Evolutionary conservation across 2,888 invertebrate genomes (phyloP).

Genomic region (Onthophagus sagittarius): DNA sequence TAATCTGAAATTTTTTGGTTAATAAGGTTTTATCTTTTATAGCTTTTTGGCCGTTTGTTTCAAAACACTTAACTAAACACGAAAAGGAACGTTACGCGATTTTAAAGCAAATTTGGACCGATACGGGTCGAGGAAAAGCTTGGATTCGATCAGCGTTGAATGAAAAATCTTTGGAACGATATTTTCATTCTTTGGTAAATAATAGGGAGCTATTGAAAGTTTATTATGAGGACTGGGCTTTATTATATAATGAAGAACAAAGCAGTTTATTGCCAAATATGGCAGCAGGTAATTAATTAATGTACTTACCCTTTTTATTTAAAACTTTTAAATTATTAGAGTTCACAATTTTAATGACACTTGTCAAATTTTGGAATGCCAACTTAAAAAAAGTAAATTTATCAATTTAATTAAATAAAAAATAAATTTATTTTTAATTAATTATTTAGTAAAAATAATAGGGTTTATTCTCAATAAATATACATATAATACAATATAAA

Average conservation of each 20-base stretch:
- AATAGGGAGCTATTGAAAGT: conserved; percentile 60
- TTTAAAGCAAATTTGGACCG: conserved; percentile 64
- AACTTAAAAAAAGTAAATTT: neutral
- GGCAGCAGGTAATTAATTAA: conserved; percentile 68
- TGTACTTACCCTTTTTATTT: too few species aligned
- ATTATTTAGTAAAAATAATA: too few species aligned
- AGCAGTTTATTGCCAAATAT: conserved; percentile 76
- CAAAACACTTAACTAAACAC: conserved; percentile 78
- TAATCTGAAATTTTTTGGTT: conserved; percentile 19
- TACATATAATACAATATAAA: too few species aligned
- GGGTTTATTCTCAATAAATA: too few species aligned
- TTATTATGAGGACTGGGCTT: conserved; percentile 83
- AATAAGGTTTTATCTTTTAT: conserved; percentile 37
- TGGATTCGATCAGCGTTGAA: conserved; percentile 88
- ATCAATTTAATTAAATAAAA: neutral
- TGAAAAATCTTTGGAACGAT: conserved; percentile 83
- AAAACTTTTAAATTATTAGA: too few species aligned
- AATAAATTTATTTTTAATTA: neutral
- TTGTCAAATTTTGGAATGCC: too few species aligned
- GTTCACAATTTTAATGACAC: too few species aligned
- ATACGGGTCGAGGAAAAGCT: conserved; percentile 78
- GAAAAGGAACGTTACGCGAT: conserved; percentile 82
- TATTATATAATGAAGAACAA: conserved; percentile 76
- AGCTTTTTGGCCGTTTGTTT: conserved; percentile 76
- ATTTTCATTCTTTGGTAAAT: conserved; percentile 71